Evolutionary conservation across 2,888 invertebrate genomes (phyloP).

Genomic region (Plutella xylostella): DNA sequence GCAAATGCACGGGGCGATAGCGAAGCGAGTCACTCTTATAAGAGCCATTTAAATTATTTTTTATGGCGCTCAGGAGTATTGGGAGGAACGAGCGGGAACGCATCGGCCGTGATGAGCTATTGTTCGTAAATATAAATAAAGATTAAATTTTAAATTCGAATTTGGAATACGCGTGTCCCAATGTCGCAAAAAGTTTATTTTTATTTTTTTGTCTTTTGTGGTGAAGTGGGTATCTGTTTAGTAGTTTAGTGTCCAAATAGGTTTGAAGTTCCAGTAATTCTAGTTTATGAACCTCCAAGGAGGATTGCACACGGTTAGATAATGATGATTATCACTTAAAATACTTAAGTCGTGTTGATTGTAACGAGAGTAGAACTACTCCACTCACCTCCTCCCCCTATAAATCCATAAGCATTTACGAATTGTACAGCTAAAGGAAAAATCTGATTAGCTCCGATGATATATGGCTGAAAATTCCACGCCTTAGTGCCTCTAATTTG

Average conservation of each 20-base stretch:
- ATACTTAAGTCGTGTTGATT: too few relatives aligned
- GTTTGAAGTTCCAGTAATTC: too few relatives aligned
- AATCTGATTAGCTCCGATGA: slow-evolving; percentile 64
- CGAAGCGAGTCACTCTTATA: slow-evolving; percentile 58
- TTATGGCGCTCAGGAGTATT: slow-evolving; percentile 68
- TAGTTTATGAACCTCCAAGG: too few relatives aligned
- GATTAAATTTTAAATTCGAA: slow-evolving; percentile 26
- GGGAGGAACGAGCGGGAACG: slow-evolving; percentile 43
- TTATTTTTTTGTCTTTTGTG: too few relatives aligned
- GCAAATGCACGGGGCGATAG: slow-evolving; percentile 62
- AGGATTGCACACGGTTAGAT: too few relatives aligned
- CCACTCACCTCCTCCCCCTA: slow-evolving; percentile 12
- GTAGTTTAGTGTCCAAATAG: too few relatives aligned
- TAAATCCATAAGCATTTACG: slow-evolving; percentile 45
- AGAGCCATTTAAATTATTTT: slow-evolving; percentile 72
- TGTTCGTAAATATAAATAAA: slow-evolving; percentile 29
- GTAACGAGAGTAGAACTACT: slow-evolving; percentile 1
- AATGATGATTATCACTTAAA: too few relatives aligned
- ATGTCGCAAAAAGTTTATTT: too few relatives aligned
- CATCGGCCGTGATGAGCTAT: slow-evolving; percentile 32
- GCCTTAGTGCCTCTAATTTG: slow-evolving; percentile 64
- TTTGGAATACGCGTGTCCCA: too few relatives aligned
- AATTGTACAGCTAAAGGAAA: slow-evolving; percentile 42
- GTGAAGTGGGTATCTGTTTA: too few relatives aligned
- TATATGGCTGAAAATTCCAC: slow-evolving; percentile 58